Evolutionary conservation across 2,797 vertebrate genomes (phyloP).

Genomic region (Sebastes goodei): DNA sequence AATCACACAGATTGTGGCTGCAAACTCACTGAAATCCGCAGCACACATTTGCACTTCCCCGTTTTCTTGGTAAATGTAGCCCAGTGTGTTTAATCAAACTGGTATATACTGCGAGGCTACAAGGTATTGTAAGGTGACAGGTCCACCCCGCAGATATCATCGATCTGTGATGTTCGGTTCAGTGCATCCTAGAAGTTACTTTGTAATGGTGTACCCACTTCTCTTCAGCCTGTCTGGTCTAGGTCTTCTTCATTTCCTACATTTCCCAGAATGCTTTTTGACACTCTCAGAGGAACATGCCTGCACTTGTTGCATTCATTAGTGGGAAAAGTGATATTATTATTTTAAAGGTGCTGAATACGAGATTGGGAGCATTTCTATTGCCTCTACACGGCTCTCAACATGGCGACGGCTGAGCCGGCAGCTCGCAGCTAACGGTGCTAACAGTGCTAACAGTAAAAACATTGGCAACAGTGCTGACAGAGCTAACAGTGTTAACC

Average conservation of each 20-base stretch:
- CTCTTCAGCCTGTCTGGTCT: neutral
- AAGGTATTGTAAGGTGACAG: neutral
- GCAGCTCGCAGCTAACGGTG: too few relatives aligned
- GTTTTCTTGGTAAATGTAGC: neutral
- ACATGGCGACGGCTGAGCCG: too few relatives aligned
- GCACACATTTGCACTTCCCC: neutral
- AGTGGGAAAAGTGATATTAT: neutral
- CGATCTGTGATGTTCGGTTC: neutral
- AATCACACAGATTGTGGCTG: neutral
- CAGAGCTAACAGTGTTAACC: too few relatives aligned
- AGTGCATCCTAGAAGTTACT: neutral
- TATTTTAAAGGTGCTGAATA: too few relatives aligned
- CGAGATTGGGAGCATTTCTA: too few relatives aligned
- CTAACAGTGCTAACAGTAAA: too few relatives aligned
- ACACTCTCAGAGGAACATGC: neutral
- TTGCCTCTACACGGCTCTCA: rapidly evolving
- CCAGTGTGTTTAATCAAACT: neutral
- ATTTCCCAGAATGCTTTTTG: neutral
- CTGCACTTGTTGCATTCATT: neutral
- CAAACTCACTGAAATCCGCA: neutral
- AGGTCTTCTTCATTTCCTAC: neutral
- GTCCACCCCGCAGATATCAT: neutral
- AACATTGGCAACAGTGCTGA: too few relatives aligned
- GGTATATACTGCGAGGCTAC: neutral
- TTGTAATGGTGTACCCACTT: neutral